phyloP scores from a whole-genome alignment of 2,797 vertebrate species.

The Hippocampus kuda region DNA sequence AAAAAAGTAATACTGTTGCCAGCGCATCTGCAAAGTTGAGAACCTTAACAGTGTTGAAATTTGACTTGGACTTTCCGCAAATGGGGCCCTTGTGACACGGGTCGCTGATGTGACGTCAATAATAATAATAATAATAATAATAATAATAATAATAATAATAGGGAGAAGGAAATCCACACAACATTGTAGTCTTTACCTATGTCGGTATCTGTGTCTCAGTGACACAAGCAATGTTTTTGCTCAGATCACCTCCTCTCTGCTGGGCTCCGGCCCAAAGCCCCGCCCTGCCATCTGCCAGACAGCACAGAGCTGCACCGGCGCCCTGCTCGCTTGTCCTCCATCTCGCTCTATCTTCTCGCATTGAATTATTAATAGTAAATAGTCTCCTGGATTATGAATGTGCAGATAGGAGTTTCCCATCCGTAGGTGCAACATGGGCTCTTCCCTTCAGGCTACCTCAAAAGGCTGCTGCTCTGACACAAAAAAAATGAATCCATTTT shows the following conservation, averaged over 20 bases:
- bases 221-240: slow-evolving; percentile 41
- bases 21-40: no score
- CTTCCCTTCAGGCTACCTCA: background rate
- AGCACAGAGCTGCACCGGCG: slow-evolving; percentile 25
- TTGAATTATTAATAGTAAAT: slow-evolving; percentile 44
- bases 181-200: background rate
- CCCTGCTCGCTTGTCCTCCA: slow-evolving; percentile 15
- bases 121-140: no score
- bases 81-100: no score
- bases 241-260: slow-evolving; percentile 42
- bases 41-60: no score
- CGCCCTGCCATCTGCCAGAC: slow-evolving; percentile 47
- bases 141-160: no score
- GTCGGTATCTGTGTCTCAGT: slow-evolving; percentile 14
- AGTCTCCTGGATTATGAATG: slow-evolving; percentile 25
- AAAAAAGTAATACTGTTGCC: no score
- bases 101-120: no score
- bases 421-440: background rate
- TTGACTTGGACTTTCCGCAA: no score
- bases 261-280: slow-evolving; percentile 29
- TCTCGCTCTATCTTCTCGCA: background rate
- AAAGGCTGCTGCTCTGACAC: slow-evolving; percentile 9
- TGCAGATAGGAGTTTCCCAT: slow-evolving; percentile 30
- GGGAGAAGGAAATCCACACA: no score
- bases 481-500: background rate